Evolutionary conservation across 2,113 vertebrate species (phyloP).

Genomic region (Zootoca vivipara): DNA sequence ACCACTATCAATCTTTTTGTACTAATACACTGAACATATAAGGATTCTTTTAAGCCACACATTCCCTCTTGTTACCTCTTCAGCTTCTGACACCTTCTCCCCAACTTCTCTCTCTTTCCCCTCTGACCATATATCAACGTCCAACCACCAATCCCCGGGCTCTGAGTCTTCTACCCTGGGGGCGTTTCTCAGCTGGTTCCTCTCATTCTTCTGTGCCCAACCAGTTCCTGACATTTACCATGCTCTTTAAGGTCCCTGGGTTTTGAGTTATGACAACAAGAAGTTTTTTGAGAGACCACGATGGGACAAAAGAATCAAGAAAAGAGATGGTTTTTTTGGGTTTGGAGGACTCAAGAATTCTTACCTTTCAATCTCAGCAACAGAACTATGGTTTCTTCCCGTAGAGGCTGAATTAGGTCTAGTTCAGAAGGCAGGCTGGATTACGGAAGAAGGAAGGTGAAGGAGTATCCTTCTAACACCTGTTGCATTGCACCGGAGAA

Average conservation of each 20-base stretch:
- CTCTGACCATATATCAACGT: too few species aligned
- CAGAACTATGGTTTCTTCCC: rapidly evolving
- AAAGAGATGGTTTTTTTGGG: neutral
- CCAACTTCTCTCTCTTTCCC: too few species aligned
- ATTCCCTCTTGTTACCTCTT: too few species aligned
- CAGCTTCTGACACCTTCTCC: too few species aligned
- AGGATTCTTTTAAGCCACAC: neutral
- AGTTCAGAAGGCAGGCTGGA: rapidly evolving
- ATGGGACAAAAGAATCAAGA: neutral
- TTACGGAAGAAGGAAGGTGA: rapidly evolving
- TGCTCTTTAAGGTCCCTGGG: too few species aligned
- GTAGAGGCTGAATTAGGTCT: rapidly evolving
- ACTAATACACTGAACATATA: neutral
- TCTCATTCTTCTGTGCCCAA: too few species aligned
- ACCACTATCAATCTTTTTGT: neutral
- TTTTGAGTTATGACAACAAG: too few species aligned
- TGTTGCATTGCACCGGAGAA: rapidly evolving
- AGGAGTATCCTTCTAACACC: neutral
- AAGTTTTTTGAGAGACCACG: neutral
- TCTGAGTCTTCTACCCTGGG: too few species aligned
- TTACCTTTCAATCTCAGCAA: neutral
- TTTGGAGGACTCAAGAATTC: neutral
- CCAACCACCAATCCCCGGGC: too few species aligned
- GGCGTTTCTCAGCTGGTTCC: too few species aligned
- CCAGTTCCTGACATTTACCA: too few species aligned